Percentiles rank a stretch among this genome's conserved stretches.
Evolutionary conservation across 2,797 vertebrate species (phyloP).

Genomic region (Hapalemur alaotrensis): DNA sequence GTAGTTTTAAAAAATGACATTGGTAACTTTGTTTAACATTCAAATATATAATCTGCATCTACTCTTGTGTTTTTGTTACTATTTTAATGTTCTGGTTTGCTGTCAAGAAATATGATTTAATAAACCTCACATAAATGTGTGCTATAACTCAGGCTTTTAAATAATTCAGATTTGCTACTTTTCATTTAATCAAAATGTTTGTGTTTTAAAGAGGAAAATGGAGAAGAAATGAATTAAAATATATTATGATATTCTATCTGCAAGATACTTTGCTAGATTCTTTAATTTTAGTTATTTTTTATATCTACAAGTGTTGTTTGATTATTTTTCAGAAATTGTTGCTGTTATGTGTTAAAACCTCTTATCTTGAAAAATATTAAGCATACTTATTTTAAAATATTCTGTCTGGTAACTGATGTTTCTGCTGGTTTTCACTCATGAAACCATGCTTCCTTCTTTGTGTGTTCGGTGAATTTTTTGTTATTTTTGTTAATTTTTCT

Average conservation of each 20-base stretch:
- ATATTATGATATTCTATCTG: background rate
- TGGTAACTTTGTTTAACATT: slow-evolving; percentile 11
- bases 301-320: background rate
- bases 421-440: background rate
- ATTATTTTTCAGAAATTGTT: background rate
- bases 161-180: slow-evolving; percentile 23
- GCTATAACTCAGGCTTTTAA: slow-evolving; percentile 28
- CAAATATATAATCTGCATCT: background rate
- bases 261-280: background rate
- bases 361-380: background rate
- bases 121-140: background rate
- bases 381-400: background rate
- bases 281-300: background rate
- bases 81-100: slow-evolving; percentile 33
- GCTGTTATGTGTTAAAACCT: background rate
- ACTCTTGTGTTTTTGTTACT: background rate
- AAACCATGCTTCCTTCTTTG: background rate
- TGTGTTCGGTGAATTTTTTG: background rate
- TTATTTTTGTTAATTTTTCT: background rate
- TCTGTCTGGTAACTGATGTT: background rate
- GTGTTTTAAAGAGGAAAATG: background rate
- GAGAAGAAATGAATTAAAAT: slow-evolving; percentile 17
- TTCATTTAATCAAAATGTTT: slow-evolving; percentile 27
- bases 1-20: slow-evolving; percentile 37
- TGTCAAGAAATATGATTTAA: slow-evolving; percentile 51